These are phyloP conservation scores for Gastrophryne carolinensis DNA, from an alignment of 2,797 vertebrate genomes.

Conservation along the genomic window DNA sequence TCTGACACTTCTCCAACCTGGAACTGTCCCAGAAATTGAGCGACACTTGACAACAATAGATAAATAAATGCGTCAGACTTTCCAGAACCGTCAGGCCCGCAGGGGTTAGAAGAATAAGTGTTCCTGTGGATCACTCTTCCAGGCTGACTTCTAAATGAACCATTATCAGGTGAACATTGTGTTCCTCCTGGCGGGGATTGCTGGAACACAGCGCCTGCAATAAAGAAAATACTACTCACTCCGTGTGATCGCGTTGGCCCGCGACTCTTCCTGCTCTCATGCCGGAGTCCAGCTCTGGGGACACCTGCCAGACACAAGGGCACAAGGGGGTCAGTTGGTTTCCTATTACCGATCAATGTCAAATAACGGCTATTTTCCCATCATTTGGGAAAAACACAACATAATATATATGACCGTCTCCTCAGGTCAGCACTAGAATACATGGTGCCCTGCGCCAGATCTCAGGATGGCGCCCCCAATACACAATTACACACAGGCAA, in stretches of 20 bases:
- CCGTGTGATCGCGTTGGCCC: slow-evolving; percentile 7
- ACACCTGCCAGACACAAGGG: not conserved
- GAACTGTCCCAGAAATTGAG: no score
- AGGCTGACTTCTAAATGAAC: not conserved
- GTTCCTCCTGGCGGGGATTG: not conserved
- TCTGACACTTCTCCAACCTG: no score
- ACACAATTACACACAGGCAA: no score
- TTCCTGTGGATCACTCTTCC: no score
- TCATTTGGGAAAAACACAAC: not conserved
- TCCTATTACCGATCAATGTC: not conserved
- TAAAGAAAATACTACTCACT: slow-evolving; percentile 52
- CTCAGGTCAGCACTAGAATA: no score
- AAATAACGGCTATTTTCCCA: not conserved
- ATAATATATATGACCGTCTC: not conserved
- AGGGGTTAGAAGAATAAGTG: no score
- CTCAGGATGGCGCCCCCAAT: no score
- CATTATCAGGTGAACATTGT: not conserved
- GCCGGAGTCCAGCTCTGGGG: not conserved
- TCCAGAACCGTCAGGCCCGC: no score
- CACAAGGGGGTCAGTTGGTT: not conserved
- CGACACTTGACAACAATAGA: no score
- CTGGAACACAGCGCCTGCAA: not conserved
- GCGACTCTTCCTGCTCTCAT: slow-evolving; percentile 12
- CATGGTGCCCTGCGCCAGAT: no score
- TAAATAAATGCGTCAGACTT: no score